Evolutionary conservation across 2,888 invertebrate species (phyloP), one percentile per base, ranked within the genome.

Genomic region (Phyllotreta striolata): DNA sequence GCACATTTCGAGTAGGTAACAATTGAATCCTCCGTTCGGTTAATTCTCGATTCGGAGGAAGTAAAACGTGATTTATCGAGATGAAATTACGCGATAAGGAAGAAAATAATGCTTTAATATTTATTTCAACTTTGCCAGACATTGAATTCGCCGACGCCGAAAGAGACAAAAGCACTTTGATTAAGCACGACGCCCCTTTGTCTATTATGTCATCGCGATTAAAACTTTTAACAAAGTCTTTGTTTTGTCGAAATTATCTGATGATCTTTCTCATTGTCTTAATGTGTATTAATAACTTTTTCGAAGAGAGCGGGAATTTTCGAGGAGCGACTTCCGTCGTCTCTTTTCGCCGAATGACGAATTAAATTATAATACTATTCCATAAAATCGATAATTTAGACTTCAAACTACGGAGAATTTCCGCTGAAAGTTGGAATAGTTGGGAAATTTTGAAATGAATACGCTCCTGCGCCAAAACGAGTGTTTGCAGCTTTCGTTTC

Each of bases 191-290:
- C 51, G 59, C 12, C 41, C 51, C 51, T 59, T 59, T 59, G 51
- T 59, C 37, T 59, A 14, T 49, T 41, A 59, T 49, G 51, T 49
- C 59, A 51, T 59, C 41, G 51, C 41, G 59, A 59, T 59, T 59
- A 51, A 59, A 59, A 59, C 59, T 51, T 59, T 51, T 59, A 59
- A 59, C 59, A 40, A 59, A 59, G 59, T 59, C 59, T 51, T 59
- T 59, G 59, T 59, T 59, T 49, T 51, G 40, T 12, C 12, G 6
- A 39, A 59, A 59, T 51, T 59, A 59, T 59, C 59, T 51, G 59
- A 59, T 51, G 51, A 59, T 59, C 59, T 59, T 49, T 39, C 12
- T 37, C 51, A 51, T 59, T 59, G 59, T 59, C 40, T 39, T 13
- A 51, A 51, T 59, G 35, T 41, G 35, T 59, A 59, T 51, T 51